Evolutionary conservation across 2,113 vertebrate genomes (phyloP).

Genomic region (Nerophis ophidion): DNA sequence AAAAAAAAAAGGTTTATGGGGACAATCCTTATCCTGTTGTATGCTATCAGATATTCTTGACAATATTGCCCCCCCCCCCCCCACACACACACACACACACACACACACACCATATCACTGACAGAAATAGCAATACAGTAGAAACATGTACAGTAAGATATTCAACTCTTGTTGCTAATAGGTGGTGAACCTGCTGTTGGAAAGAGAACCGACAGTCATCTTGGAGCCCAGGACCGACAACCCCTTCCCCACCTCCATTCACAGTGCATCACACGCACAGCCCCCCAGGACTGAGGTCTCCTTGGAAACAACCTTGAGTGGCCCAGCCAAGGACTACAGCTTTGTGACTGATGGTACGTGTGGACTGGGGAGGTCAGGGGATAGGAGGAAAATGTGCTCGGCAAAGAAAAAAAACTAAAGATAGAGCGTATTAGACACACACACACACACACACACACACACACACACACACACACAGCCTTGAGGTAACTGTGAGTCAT

Average conservation of each 20-base stretch:
- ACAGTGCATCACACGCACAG: constrained; percentile 48
- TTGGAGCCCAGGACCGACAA: constrained; percentile 54
- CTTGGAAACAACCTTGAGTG: constrained; percentile 80
- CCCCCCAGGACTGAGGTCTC: constrained; percentile 71
- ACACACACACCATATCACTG: too few species aligned
- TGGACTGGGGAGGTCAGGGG: constrained; percentile 22
- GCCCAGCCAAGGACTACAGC: constrained; percentile 72
- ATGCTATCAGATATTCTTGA: too few species aligned
- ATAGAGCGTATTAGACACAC: constrained; percentile 12
- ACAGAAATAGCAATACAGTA: not conserved
- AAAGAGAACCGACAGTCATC: constrained; percentile 70
- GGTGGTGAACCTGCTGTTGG: constrained; percentile 79
- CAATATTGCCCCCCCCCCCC: not conserved
- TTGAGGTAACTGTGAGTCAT: constrained; percentile 60
- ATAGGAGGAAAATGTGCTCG: not conserved
- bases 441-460: constrained; percentile 16
- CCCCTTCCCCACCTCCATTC: constrained; percentile 43
- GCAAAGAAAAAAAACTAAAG: constrained; percentile 18
- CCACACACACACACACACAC: too few species aligned
- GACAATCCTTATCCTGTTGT: too few species aligned
- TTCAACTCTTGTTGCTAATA: constrained; percentile 33
- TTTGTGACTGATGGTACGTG: constrained; percentile 84
- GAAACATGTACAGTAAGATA: too few species aligned
- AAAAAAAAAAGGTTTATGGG: too few species aligned
- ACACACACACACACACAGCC: constrained; percentile 37